Evolutionary conservation across 1,140 invertebrate genomes (phyloP), one percentile per base, ranked within the genome.

Genomic region (Neelides sp.): DNA sequence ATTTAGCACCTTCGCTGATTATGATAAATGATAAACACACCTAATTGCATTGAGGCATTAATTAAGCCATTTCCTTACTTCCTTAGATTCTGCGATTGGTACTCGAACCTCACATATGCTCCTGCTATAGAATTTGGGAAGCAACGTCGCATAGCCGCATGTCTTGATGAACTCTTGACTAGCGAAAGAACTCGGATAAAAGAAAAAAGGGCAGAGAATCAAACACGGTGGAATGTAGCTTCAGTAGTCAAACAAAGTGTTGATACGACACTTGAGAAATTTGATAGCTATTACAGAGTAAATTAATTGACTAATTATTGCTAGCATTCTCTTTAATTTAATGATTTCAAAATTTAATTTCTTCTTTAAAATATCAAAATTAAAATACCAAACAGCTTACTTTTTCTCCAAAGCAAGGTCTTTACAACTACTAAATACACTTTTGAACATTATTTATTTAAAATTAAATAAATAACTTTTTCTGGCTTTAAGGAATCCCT

Each of bases 231-330:
- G 56, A 35, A 32, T 23, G n/a, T 5, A 2, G 44, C 42, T 3
- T 46, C 36, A n/a, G 30, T 32, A 2, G 43, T 44, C 17, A 44
- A 54, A 28, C 23, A 50, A 2, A 27, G 13, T 22, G 13, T 54
- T 17, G 30, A 58, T 30, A 37, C 50, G 3, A 34, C 43, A 13
- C 39, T 54, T 23, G 35, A 43, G 10, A 51, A 56, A 4, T 59
- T 53, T 37, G 43, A 59, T 17, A 37, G 43, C n/a, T 56, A 49
- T 17, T 56, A 56, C 22, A 44, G 20, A 39, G 50, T 51, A 51
- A 13, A 41, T n/a, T n/a, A n/a, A n/a, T n/a, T n/a, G n/a, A n/a
- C n/a, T n/a, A n/a, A n/a, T n/a, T n/a, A n/a, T n/a, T n/a, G n/a
- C n/a, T n/a, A n/a, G n/a, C n/a, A n/a, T n/a, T n/a, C n/a, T n/a